Percentiles rank a stretch among this genome's conserved stretches.
phyloP scores from a whole-genome alignment of 2,113 vertebrate species.

The Hiodon alosoides region DNA sequence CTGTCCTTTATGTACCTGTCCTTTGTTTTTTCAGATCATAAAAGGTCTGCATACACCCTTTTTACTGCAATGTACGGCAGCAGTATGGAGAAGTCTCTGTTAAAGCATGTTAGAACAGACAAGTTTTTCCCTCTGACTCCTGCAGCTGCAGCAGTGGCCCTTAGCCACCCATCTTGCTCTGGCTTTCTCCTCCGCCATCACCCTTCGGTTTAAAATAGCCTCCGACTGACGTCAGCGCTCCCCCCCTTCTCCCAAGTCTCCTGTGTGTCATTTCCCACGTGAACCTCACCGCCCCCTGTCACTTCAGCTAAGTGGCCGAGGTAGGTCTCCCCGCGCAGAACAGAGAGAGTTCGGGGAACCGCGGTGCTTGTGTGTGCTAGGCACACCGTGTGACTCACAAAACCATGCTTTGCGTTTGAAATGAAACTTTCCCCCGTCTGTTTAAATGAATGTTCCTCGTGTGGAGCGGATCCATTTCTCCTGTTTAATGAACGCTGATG shows the following conservation, averaged over 20 bases:
- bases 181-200: constrained; percentile 6
- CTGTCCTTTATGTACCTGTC: too few relatives aligned
- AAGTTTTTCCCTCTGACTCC: background rate
- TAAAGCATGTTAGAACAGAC: background rate
- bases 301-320: too few relatives aligned
- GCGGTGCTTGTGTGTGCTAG: background rate
- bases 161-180: background rate
- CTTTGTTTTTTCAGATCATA: too few relatives aligned
- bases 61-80: background rate
- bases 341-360: too few relatives aligned
- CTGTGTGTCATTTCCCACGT: too few relatives aligned
- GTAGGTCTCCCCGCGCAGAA: too few relatives aligned
- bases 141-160: background rate
- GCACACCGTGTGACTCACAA: background rate
- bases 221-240: constrained; percentile 17
- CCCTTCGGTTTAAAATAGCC: constrained; percentile 21
- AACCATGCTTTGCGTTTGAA: constrained; percentile 3
- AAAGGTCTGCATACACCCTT: background rate
- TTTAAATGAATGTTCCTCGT: too few relatives aligned
- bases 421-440: background rate
- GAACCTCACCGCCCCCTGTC: too few relatives aligned
- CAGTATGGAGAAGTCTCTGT: too few relatives aligned
- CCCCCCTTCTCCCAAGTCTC: background rate
- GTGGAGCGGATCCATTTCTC: too few relatives aligned
- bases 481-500: too few relatives aligned